Base-by-base conservation (phyloP, 2,113 vertebrate species). In the Sinocyclocheilus grahami region DNA sequence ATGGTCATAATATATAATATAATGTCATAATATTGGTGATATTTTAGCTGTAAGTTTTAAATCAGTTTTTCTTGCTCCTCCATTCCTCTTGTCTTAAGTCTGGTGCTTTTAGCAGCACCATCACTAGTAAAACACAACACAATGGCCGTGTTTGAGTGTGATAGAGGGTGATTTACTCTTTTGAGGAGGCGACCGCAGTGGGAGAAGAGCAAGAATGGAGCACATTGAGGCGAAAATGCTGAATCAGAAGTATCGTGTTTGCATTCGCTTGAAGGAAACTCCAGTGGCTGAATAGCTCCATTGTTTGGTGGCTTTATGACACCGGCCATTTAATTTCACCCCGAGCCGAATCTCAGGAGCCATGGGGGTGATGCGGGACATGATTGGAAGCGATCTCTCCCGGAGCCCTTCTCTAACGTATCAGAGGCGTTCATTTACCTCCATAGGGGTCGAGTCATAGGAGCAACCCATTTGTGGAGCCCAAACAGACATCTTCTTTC, bases 261-360 rank as follows among this genome's bases (percentile, higher is more conserved):
- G 89, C 90, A 79, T 37, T 82, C 90, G 84, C 91, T 87, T 92
- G 90, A 93, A 90, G 93, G 92, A 93, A 91, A 92, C 92, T 92
- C 90, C 90, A 83, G 87, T 91, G 88, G 84, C 86, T 95, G 94
- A 95, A 95, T 95, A 84, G 92, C 79, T 87, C 89, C 90, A 95
- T 95, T 95, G 94, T 95, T 92, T 91, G 42, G 75, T 87, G 88
- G 90, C 92, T 94, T 90, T 92, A 93, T 93, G 90, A 93, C 92
- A 95, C 92, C 91, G 90, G 91, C 92, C 92, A 92, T 94, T 95
- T 95, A 89, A 92, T 95, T 94, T 91, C 89, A 93, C 91, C 92
- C 90, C 83, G 81, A 92, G 91, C 89, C 79, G 86, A 88, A 86
- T 91, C 87, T 88, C 90, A 86, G 88, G 85, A 90, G 92, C 65